Evolutionary conservation across 2,113 vertebrate species (phyloP).

Genomic region (Pluvianellus socialis): DNA sequence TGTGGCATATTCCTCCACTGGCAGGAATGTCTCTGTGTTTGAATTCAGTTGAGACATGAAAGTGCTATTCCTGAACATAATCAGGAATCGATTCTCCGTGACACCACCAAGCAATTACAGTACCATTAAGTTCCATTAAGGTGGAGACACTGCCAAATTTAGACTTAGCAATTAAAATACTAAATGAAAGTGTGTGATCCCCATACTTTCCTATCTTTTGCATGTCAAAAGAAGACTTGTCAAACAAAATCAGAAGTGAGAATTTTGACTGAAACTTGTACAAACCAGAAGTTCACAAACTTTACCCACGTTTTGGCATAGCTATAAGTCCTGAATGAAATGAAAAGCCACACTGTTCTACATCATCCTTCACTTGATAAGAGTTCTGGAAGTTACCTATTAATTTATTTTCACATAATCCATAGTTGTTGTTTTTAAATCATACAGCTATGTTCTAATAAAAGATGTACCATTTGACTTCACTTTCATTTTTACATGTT

Average conservation of each 20-base stretch:
- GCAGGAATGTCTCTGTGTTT: not conserved
- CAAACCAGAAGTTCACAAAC: slow-evolving; percentile 11
- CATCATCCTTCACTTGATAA: not conserved
- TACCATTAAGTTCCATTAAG: slow-evolving; percentile 64
- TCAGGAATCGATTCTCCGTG: slow-evolving; percentile 46
- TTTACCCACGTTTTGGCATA: not conserved
- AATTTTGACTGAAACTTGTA: slow-evolving; percentile 27
- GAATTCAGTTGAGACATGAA: slow-evolving; percentile 10
- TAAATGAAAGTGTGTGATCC: slow-evolving; percentile 34
- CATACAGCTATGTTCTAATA: not conserved
- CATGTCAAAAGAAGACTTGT: slow-evolving; percentile 1
- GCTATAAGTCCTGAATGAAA: not conserved
- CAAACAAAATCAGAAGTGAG: slow-evolving; percentile 5
- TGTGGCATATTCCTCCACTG: not conserved
- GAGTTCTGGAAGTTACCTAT: not conserved
- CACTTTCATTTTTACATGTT: not conserved
- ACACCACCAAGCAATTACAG: slow-evolving; percentile 58
- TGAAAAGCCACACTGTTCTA: not conserved
- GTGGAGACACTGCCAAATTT: slow-evolving; percentile 62
- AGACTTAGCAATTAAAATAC: slow-evolving; percentile 58
- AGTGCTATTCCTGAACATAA: slow-evolving; percentile 54
- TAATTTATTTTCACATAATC: not conserved
- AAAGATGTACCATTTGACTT: not conserved
- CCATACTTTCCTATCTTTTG: not conserved
- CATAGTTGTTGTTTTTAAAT: not conserved